Percentiles rank a stretch among this genome's conserved stretches.
These are phyloP conservation scores for Volucella inflata DNA, from an alignment of 2,888 invertebrate genomes.

Conservation along the genomic window DNA sequence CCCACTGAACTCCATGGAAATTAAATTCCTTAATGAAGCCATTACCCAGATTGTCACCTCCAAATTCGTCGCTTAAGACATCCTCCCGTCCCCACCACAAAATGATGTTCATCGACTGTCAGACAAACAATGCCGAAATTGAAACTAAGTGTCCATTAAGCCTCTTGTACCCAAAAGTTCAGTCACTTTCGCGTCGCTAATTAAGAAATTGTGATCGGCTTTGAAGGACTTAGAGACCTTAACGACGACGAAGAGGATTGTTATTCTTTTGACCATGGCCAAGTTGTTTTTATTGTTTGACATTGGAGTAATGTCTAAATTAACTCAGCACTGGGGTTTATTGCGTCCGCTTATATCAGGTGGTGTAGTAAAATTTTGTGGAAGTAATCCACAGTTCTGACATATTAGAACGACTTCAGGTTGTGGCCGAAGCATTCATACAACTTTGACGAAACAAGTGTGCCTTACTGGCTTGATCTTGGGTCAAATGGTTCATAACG, in stretches of 20 bases:
- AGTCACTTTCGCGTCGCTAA: conserved; percentile 6
- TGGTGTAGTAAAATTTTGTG: conserved; percentile 7
- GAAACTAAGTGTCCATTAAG: background rate
- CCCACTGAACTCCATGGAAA: background rate
- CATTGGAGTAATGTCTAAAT: conserved; percentile 12
- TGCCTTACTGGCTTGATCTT: too few species aligned
- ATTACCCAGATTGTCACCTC: background rate
- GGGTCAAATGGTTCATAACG: too few species aligned
- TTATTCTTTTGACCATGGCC: conserved; percentile 3
- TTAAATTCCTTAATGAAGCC: conserved; percentile 3
- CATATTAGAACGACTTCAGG: too few species aligned
- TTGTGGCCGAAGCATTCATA: too few species aligned
- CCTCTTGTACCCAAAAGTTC: conserved; percentile 28
- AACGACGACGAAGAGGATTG: background rate
- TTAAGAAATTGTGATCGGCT: conserved; percentile 21
- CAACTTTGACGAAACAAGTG: too few species aligned
- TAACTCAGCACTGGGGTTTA: conserved; percentile 10
- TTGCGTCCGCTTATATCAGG: conserved; percentile 22
- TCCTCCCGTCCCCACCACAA: too few species aligned
- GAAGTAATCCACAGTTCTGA: background rate
- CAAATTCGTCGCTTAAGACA: background rate
- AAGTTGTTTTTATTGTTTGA: conserved; percentile 6
- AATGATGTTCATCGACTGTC: too few species aligned
- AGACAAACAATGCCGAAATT: too few species aligned
- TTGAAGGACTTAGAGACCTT: background rate